phyloP scores from a whole-genome alignment of 53 echinoderm and acorn worm genomes.

The Pentamera pediparva region DNA sequence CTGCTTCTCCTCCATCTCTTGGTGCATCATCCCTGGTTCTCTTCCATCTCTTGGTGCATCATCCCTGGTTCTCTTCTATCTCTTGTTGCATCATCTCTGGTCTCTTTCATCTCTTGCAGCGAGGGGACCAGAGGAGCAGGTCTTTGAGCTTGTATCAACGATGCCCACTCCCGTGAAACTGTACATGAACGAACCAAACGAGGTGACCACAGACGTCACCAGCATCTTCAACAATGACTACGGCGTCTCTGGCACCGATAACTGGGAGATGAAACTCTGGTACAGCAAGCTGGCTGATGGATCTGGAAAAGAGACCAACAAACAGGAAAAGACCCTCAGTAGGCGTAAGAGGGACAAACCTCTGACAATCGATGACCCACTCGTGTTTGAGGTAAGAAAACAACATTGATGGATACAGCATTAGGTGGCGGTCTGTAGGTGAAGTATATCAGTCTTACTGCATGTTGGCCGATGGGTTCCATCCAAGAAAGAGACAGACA shows the following conservation, averaged over 20 bases:
- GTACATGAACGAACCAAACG: constrained; percentile 15
- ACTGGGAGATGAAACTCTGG: constrained; percentile 19
- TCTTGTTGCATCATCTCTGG: too few species aligned
- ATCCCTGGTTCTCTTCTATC: too few species aligned
- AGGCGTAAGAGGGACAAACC: constrained; percentile 15
- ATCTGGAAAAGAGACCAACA: constrained; percentile 5
- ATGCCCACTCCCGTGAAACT: constrained; percentile 8
- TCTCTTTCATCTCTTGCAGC: background rate
- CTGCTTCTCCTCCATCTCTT: too few species aligned
- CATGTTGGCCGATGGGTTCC: too few species aligned
- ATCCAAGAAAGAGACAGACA: too few species aligned
- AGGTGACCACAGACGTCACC: constrained; percentile 9
- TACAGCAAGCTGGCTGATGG: constrained; percentile 1
- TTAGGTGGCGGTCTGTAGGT: too few species aligned
- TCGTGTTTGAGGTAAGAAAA: constrained; percentile 13
- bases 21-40: too few species aligned
- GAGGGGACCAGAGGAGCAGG: background rate
- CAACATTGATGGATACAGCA: too few species aligned
- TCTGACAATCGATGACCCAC: constrained; percentile 10
- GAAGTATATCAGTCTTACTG: too few species aligned
- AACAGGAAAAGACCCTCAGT: background rate
- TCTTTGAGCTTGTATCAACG: constrained; percentile 15
- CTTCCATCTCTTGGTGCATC: too few species aligned
- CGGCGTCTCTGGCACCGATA: constrained; percentile 14
- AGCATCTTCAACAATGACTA: background rate